Evolutionary conservation across 2,888 invertebrate genomes (phyloP), one percentile per base, ranked within the genome.

Genomic region (Octonoba sinensis): DNA sequence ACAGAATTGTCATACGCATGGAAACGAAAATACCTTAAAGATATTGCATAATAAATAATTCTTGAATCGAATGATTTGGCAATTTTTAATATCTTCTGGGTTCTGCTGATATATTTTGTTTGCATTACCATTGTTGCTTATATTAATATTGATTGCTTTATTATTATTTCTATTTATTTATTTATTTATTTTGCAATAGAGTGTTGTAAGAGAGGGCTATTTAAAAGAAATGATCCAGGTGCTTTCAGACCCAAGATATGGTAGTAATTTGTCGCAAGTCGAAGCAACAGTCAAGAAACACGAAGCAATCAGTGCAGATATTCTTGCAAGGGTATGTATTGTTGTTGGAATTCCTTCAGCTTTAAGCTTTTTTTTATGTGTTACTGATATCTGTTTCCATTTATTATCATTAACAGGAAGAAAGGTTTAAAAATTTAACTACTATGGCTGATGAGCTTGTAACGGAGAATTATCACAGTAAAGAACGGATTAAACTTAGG

Each of bases 231-330:
- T 99, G 97, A 96, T 95, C 85, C 95, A 95, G 88, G 96, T 99
- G 18, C 90, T 99, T 20, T 94, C 95, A 0, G 96, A 96, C 90
- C 95, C 96, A 0, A 92, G 96, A 75, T 96, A 96, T 89, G 95
- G 95, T 1, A 94, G 94, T 86, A 95, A 95, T 90, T 90, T 97
- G 85, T 92, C 94, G 0, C 97, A 98, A 88, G 96, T 98, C 0
- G 98, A 99, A 88, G 98, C 98, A 1, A 96, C 97, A 0, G 93
- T 99, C 56, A 99, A 99, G 90, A 99, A 99, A 87, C 98, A 99
- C 88, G 98, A 99, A 89, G 98, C 99, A 18, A 97, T 99, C 84
- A 95, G 96, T 83, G 97, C 98, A 0, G 99, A 99, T 88, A 98
- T 99, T 75, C 90, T 97, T 72, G 96, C 98, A 16, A 92, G 93